These are phyloP conservation scores for Sinocyclocheilus grahami DNA, from an alignment of 2,113 vertebrate genomes.

Conservation along the genomic window DNA sequence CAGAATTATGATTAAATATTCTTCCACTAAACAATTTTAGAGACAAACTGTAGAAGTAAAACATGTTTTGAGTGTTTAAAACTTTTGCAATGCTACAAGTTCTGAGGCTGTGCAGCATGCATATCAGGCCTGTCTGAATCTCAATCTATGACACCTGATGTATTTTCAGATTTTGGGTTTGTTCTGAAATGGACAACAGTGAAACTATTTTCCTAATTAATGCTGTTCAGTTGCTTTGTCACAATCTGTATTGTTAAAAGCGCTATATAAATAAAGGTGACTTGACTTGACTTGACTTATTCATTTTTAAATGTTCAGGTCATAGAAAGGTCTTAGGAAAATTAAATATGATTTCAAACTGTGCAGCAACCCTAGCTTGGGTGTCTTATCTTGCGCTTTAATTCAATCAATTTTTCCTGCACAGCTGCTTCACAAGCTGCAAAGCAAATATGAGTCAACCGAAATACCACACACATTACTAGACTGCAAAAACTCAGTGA, in stretches of 20 bases:
- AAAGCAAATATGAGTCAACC: background rate
- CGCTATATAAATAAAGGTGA: no score
- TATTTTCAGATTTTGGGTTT: background rate
- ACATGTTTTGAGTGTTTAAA: no score
- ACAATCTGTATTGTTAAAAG: no score
- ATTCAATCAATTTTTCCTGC: background rate
- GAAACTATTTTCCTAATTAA: no score
- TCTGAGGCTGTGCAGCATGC: background rate
- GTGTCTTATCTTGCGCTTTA: background rate
- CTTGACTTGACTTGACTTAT: no score
- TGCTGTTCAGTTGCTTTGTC: no score
- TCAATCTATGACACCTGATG: background rate
- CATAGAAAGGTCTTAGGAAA: background rate
- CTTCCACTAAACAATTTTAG: no score
- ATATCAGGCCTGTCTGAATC: background rate
- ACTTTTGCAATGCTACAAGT: background rate
- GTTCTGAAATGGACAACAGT: background rate
- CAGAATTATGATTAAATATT: no score
- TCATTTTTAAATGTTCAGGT: background rate
- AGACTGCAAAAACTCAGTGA: background rate
- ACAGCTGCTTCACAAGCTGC: background rate
- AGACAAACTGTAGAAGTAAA: no score
- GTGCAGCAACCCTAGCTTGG: no score
- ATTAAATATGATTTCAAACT: background rate
- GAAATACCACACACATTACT: background rate